phyloP scores from a whole-genome alignment of 2,888 invertebrate genomes.

The Drosophila testacea region DNA sequence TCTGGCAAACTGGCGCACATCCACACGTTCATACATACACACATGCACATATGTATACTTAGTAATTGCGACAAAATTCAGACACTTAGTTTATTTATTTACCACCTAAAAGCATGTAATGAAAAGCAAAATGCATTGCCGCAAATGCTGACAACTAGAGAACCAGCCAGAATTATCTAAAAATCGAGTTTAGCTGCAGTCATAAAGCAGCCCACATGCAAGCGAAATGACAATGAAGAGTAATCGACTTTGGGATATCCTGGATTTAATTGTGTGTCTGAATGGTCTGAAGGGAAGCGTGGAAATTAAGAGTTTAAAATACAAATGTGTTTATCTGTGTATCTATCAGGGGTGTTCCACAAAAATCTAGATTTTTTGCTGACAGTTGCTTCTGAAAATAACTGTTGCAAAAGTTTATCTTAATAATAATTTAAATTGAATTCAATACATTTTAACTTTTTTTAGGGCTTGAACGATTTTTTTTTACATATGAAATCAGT shows the following conservation, averaged over 20 bases:
- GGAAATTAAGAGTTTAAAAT: no score
- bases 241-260: neutral
- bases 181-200: conserved; percentile 56
- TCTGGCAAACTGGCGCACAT: neutral
- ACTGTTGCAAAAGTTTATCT: no score
- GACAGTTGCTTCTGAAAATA: no score
- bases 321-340: no score
- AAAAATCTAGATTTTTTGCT: no score
- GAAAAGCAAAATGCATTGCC: conserved; percentile 49
- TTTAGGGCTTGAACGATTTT: no score
- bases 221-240: rapidly evolving
- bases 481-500: no score
- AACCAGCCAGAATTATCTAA: conserved; percentile 40
- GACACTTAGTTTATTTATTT: conserved; percentile 63
- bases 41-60: conserved; percentile 7
- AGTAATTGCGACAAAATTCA: conserved; percentile 57
- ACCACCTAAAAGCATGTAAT: conserved; percentile 52
- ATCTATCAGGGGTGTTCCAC: no score
- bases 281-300: no score
- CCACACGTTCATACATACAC: neutral
- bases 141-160: conserved; percentile 23
- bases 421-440: no score
- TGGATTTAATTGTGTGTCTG: neutral
- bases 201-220: conserved; percentile 44
- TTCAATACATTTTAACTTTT: no score